Evolutionary conservation across 2,797 vertebrate species (phyloP).

Genomic region (Amniataba percoides): DNA sequence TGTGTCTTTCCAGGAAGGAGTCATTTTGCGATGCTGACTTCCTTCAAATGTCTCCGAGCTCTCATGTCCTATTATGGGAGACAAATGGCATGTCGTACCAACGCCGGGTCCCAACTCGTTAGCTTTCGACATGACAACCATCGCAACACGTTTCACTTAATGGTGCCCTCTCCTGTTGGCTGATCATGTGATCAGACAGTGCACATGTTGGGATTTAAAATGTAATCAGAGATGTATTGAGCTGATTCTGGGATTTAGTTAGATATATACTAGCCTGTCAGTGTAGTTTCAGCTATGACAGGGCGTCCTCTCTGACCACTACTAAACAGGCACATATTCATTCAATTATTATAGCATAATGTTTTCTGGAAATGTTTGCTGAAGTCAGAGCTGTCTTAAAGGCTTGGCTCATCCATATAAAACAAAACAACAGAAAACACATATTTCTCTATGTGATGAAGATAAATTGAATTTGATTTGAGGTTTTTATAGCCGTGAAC

Average conservation of each 20-base stretch:
- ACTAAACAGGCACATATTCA: neutral
- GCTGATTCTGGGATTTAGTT: neutral
- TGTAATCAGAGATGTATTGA: neutral
- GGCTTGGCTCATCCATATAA: neutral
- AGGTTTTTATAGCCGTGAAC: neutral
- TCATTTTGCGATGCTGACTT: constrained; percentile 71
- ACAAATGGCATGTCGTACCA: constrained; percentile 72
- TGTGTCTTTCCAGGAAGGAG: constrained; percentile 78
- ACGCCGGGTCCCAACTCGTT: constrained; percentile 62
- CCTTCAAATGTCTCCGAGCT: constrained; percentile 71
- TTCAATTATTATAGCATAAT: neutral
- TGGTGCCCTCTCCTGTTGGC: constrained; percentile 20
- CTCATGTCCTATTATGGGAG: constrained; percentile 81
- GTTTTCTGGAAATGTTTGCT: neutral
- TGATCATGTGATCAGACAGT: constrained; percentile 11
- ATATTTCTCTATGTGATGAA: neutral
- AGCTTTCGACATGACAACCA: constrained; percentile 68
- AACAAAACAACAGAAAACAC: neutral
- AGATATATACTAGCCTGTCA: constrained; percentile 1
- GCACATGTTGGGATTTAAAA: constrained; percentile 8
- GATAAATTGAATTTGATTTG: neutral
- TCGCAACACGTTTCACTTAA: constrained; percentile 29
- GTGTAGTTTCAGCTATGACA: neutral
- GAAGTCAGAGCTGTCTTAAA: neutral
- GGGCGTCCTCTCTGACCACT: neutral